Evolutionary conservation across 2,113 vertebrate species (phyloP).

Genomic region (Aspiorhynchus laticeps): DNA sequence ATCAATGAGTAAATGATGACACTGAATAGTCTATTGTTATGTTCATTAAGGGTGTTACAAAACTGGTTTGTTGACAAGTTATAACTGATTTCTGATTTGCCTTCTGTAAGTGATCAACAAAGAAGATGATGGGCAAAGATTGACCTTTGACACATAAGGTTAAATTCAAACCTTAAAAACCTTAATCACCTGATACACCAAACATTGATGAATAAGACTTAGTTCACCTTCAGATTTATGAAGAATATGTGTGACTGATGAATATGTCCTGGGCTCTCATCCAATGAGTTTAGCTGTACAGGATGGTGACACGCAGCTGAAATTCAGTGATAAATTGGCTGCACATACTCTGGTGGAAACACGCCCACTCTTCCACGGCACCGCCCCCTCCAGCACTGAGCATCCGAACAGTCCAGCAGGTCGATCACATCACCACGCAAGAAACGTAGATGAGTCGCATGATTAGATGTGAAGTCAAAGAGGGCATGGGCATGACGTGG

Average conservation of each 20-base stretch:
- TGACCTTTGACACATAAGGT: background rate
- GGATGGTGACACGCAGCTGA: background rate
- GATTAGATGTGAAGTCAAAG: constrained; percentile 82
- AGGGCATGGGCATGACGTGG: constrained; percentile 85
- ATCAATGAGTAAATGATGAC: background rate
- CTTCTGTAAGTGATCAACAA: background rate
- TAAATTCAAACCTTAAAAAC: constrained; percentile 10
- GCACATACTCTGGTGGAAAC: constrained; percentile 88
- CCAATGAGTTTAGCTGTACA: background rate
- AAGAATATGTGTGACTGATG: background rate
- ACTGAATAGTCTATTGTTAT: background rate
- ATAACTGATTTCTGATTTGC: background rate
- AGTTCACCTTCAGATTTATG: background rate
- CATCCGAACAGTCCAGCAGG: constrained; percentile 82
- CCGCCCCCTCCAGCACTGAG: constrained; percentile 87
- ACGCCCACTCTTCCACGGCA: constrained; percentile 78
- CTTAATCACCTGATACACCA: background rate
- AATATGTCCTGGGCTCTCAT: background rate
- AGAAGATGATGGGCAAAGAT: background rate
- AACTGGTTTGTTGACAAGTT: background rate
- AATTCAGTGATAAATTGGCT: constrained; percentile 75
- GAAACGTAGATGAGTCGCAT: constrained; percentile 85
- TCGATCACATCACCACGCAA: constrained; percentile 87
- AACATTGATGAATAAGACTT: background rate
- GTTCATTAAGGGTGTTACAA: background rate